Evolutionary conservation across 2,888 invertebrate species (phyloP).

Genomic region (Lumbricus terrestris): DNA sequence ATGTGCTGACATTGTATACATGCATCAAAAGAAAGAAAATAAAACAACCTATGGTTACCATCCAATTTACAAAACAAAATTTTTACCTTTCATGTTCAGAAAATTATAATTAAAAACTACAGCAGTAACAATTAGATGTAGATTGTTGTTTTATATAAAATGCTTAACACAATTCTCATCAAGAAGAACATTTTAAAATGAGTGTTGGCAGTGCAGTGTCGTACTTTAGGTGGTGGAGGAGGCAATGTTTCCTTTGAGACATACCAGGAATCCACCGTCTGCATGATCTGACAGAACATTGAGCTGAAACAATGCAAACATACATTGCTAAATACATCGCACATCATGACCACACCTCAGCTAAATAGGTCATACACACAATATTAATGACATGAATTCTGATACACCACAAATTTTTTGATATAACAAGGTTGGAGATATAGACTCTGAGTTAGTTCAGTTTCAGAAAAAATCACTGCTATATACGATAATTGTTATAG

Average conservation of each 20-base stretch:
- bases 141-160: no score
- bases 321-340: neutral
- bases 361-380: no score
- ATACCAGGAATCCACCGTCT: slow-evolving; percentile 62
- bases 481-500: no score
- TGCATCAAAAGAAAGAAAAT: neutral
- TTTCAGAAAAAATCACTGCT: no score
- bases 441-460: no score
- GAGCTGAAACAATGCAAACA: slow-evolving; percentile 46
- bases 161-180: no score
- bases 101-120: neutral
- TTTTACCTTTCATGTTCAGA: neutral
- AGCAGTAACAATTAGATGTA: neutral
- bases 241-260: slow-evolving; percentile 51
- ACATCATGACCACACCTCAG: no score
- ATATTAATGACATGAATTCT: no score
- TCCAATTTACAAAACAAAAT: neutral
- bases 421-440: no score
- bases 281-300: slow-evolving; percentile 62
- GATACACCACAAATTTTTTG: no score
- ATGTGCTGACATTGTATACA: neutral
- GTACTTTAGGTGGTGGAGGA: slow-evolving; percentile 32
- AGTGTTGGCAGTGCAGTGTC: neutral
- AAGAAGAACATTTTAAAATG: no score
- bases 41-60: neutral